phyloP scores from a whole-genome alignment of 2,888 invertebrate genomes.

The Agrotis clavis region DNA sequence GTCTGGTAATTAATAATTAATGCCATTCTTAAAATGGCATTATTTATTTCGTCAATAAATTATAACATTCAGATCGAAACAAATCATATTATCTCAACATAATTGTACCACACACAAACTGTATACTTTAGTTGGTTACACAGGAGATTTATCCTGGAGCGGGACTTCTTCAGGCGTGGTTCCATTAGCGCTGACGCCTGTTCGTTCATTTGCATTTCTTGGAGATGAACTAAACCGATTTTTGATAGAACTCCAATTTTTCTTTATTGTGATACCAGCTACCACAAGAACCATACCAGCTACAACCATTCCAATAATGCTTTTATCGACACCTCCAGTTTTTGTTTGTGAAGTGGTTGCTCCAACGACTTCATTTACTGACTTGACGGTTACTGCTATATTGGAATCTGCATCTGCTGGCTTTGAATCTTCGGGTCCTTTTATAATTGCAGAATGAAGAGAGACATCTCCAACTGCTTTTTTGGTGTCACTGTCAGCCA shows the following conservation, averaged over 20 bases:
- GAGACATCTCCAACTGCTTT: conserved; percentile 70
- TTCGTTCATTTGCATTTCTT: conserved; percentile 79
- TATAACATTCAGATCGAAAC: conserved; percentile 85
- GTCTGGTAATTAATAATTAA: conserved; percentile 26
- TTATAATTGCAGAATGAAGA: conserved; percentile 74
- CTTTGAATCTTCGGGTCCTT: conserved; percentile 68
- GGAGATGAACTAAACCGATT: conserved; percentile 83
- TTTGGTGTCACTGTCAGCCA: conserved; percentile 43
- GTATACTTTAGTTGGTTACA: conserved; percentile 68
- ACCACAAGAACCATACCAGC: conserved; percentile 89
- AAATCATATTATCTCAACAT: conserved; percentile 72
- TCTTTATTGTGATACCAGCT: conserved; percentile 90
- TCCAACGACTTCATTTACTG: conserved; percentile 76
- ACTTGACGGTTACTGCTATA: conserved; percentile 53
- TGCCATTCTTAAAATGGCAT: conserved; percentile 25
- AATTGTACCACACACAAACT: conserved; percentile 45
- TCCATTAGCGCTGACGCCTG: conserved; percentile 77
- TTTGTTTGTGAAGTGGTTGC: conserved; percentile 79
- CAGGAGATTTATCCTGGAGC: conserved; percentile 86
- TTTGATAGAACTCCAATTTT: conserved; percentile 90
- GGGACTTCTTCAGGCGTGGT: conserved; percentile 86
- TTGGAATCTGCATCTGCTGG: conserved; percentile 66
- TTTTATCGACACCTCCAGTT: conserved; percentile 89
- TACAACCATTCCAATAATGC: conserved; percentile 89
- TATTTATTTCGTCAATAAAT: conserved; percentile 71